Percentiles rank a stretch among this genome's conserved stretches.
Evolutionary conservation across 1,140 invertebrate genomes (phyloP).

Genomic region (Drosophila bocki): DNA sequence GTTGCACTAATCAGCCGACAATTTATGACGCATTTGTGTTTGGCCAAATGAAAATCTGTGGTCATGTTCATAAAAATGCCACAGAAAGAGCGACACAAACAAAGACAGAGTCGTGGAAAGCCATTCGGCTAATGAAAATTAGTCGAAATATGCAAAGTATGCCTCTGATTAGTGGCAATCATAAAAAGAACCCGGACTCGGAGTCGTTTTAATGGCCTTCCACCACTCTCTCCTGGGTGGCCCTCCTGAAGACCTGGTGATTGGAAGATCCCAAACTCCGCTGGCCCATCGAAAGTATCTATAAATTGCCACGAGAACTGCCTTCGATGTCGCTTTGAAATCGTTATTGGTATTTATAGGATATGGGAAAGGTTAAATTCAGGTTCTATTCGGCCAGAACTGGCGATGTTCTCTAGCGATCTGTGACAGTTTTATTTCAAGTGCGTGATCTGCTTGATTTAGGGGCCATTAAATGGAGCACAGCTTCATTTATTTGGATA

Average conservation of each 20-base stretch:
- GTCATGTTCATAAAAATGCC: conserved; percentile 60
- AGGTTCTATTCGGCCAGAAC: conserved; percentile 28
- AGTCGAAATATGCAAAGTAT: conserved; percentile 75
- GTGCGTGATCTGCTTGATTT: conserved; percentile 44
- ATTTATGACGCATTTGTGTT: conserved; percentile 74
- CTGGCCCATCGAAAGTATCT: conserved; percentile 28
- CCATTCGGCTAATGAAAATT: conserved; percentile 58
- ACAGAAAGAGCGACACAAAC: conserved; percentile 8
- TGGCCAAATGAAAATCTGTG: conserved; percentile 55
- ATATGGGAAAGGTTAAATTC: conserved; percentile 43
- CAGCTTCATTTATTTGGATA: conserved; percentile 32
- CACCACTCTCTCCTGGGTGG: conserved; percentile 9
- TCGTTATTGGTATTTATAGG: conserved; percentile 50
- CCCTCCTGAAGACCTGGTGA: conserved; percentile 3
- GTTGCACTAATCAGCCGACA: conserved; percentile 80
- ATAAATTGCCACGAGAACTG: conserved; percentile 51
- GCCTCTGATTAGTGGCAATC: conserved; percentile 77
- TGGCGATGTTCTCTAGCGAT: conserved; percentile 19
- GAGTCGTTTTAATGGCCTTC: conserved; percentile 43
- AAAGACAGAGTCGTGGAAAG: conserved; percentile 5
- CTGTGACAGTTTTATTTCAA: conserved; percentile 50
- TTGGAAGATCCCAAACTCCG: neutral
- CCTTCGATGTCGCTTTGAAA: conserved; percentile 41
- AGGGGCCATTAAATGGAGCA: conserved; percentile 26
- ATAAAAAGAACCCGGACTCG: conserved; percentile 58